A percentile compares a stretch with the other conserved stretches of the same genome.
Conservation (phyloP, 2,113 vertebrate species). For the Acrocephalus kingi region DNA sequence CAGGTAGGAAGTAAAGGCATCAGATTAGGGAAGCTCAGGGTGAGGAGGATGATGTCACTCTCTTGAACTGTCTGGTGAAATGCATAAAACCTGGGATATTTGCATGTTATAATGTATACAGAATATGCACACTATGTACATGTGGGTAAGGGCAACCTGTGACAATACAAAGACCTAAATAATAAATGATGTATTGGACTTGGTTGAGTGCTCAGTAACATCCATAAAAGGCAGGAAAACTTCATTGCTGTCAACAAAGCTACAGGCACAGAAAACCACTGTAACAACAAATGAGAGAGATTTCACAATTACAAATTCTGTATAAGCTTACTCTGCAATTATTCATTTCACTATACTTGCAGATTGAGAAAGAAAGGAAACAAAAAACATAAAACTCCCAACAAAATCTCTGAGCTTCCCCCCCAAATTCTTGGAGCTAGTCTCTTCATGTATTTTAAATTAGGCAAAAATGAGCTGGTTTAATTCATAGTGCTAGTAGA, state of each 20-base stretch:
- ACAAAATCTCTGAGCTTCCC: rapidly evolving
- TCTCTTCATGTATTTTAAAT: not conserved
- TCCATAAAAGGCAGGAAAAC: not conserved
- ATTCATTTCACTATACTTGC: not conserved
- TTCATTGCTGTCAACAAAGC: not conserved
- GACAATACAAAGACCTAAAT: not conserved
- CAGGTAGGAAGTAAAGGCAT: not conserved
- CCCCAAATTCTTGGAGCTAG: not conserved
- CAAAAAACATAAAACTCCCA: not conserved
- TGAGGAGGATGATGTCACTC: not conserved
- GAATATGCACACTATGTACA: not conserved
- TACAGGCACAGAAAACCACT: not conserved
- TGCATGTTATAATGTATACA: not conserved
- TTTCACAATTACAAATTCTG: not conserved
- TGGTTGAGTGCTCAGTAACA: not conserved
- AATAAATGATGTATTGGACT: not conserved
- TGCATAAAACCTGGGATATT: not conserved
- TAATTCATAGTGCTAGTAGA: not conserved
- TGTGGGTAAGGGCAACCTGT: not conserved
- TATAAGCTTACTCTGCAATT: not conserved
- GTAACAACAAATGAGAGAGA: not conserved
- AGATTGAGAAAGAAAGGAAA: not conserved
- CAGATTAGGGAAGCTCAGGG: not conserved
- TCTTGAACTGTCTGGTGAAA: not conserved
- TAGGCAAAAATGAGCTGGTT: not conserved